Conservation (phyloP, 2,797 vertebrate species). For the Pseudomugil gertrudae region DNA sequence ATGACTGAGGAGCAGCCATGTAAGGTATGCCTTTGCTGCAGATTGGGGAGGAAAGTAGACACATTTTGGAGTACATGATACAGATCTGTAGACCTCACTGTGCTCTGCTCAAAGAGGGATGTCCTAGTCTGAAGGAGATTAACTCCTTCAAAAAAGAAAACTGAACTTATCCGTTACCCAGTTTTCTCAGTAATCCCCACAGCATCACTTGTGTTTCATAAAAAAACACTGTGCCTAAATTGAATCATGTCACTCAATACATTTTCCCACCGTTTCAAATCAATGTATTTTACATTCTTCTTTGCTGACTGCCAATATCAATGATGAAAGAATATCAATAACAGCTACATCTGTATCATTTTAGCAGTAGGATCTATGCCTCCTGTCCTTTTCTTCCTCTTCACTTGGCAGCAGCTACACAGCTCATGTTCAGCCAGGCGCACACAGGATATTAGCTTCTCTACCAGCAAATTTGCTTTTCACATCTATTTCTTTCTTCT, state of each 20-base stretch:
- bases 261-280: constrained; percentile 66
- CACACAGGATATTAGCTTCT: constrained; percentile 93
- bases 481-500: constrained; percentile 98
- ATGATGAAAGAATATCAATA: constrained; percentile 82
- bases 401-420: constrained; percentile 70
- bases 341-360: constrained; percentile 80
- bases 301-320: constrained; percentile 80
- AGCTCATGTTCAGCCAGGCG: constrained; percentile 82
- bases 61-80: no score
- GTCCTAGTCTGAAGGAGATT: constrained; percentile 54
- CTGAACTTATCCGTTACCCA: constrained; percentile 36
- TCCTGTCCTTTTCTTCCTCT: constrained; percentile 66
- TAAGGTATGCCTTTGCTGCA: no score
- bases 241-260: constrained; percentile 75
- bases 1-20: no score
- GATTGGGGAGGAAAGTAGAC: no score
- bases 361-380: constrained; percentile 78
- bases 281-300: constrained; percentile 80
- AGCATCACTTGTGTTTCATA: constrained; percentile 56
- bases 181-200: constrained; percentile 56
- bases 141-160: constrained; percentile 37
- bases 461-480: constrained; percentile 99
- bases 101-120: constrained; percentile 44
- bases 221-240: constrained; percentile 70
- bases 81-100: constrained; percentile 52